These are phyloP conservation scores for Oncorhynchus clarkii DNA, from an alignment of 2,113 vertebrate genomes.

Conservation along the genomic window DNA sequence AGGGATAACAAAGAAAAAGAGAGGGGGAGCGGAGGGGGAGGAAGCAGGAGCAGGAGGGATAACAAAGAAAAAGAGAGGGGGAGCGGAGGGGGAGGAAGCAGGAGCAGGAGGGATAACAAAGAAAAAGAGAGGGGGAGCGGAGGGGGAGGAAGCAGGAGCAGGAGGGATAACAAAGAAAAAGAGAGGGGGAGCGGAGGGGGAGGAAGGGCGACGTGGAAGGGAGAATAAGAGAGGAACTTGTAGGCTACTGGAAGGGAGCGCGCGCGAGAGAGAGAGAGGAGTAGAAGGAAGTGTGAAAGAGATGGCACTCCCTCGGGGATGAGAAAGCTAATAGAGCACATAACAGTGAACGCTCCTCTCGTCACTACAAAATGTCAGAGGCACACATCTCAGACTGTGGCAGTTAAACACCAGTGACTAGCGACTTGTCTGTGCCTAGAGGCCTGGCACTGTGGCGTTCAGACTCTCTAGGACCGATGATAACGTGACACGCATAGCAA, in stretches of 20 bases:
- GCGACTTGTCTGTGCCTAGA: not conserved
- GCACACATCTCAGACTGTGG: conserved; percentile 66
- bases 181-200: not conserved
- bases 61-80: not conserved
- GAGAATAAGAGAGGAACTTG: not conserved
- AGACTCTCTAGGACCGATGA: not conserved
- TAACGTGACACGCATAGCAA: not conserved
- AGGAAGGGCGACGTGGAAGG: not conserved
- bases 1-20: not conserved
- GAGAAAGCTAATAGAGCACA: conserved; percentile 60
- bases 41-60: conserved; percentile 3
- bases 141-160: no score
- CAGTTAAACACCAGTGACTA: conserved; percentile 48
- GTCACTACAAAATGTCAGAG: conserved; percentile 72
- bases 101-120: not conserved
- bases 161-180: not conserved
- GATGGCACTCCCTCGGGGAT: conserved; percentile 44
- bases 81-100: no score
- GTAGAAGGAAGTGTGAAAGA: not conserved
- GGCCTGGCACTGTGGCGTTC: not conserved
- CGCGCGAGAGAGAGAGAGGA: not conserved
- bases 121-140: not conserved
- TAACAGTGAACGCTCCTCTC: conserved; percentile 66
- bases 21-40: not conserved
- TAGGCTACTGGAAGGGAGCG: not conserved